Base-by-base conservation (phyloP, 35 echinoderm and acorn worm species). In the Amphiura filiformis region DNA sequence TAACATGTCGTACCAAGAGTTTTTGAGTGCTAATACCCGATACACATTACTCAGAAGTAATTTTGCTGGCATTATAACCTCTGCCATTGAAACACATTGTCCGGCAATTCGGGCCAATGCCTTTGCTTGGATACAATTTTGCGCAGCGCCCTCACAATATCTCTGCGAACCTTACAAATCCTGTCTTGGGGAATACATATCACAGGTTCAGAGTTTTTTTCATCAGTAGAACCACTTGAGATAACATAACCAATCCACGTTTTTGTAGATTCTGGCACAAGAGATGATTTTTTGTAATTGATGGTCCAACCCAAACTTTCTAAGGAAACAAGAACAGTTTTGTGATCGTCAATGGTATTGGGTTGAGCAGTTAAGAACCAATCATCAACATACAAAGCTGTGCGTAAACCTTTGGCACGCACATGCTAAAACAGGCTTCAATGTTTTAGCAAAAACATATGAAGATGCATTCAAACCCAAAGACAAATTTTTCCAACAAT, bases 351-450 rank as follows among this genome's bases (percentile, higher is more conserved):
- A 70, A 70, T 70, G 4, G 9, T n/a, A 70, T 70, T n/a, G 26
- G 61, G 81, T 40, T 37, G 81, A 1, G 81, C 81, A n/a, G 81
- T 32, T 15, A 85, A 39, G 34, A 47, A 65, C 49, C 49, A 85
- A 85, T 85, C 83, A 70, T 85, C 83, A 3, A 85, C 83, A 70
- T 65, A 85, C 3, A 83, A 15, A n/a, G 30, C 57, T 35, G 57
- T 47, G 30, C 83, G 42, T 33, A 85, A 32, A 35, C 83, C 83
- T 17, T 61, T 23, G 47, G 49, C 36, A 34, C 56, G 83, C 32
- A 85, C 32, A 70, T 70, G 49, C 31, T 22, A 85, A 61, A 1
- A 85, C 83, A 34, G 42, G 83, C 33, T 35, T 32, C 20, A 83
- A 14, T 20, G 39, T 41, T 41, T 83, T 83, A n/a, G 30, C 31